phyloP scores from a whole-genome alignment of 2,888 invertebrate species.

The Phrixothrix hirtus region DNA sequence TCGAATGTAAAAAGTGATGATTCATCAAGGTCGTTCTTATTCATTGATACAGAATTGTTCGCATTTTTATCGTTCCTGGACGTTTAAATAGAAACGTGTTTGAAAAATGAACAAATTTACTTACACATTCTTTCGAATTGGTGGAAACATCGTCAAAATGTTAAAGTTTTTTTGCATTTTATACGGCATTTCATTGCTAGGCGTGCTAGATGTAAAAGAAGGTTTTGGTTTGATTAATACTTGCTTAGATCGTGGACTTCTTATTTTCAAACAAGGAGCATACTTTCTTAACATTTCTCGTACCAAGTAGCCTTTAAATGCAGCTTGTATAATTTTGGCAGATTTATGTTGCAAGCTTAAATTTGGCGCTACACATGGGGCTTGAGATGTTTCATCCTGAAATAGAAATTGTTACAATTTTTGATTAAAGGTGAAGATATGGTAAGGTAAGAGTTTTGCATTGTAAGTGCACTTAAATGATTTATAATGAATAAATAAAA shows the following conservation, averaged over 20 bases:
- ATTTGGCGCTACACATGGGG: too few relatives aligned
- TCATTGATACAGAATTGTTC: too few relatives aligned
- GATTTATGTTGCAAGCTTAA: conserved; percentile 40
- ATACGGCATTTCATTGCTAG: conserved; percentile 4
- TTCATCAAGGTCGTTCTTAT: conserved; percentile 58
- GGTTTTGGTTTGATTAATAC: background rate
- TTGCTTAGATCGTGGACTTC: conserved; percentile 1
- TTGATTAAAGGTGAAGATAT: background rate
- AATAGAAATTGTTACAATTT: background rate
- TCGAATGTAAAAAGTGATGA: conserved; percentile 63
- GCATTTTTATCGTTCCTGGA: too few relatives aligned
- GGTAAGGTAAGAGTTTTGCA: conserved; percentile 56
- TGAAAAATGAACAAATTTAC: too few relatives aligned
- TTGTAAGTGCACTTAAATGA: conserved; percentile 53
- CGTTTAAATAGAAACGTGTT: too few relatives aligned
- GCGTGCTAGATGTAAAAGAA: background rate
- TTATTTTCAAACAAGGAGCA: conserved; percentile 19
- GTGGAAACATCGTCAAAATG: conserved; percentile 15
- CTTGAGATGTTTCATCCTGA: background rate
- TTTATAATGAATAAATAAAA: conserved; percentile 5
- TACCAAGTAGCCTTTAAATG: conserved; percentile 47
- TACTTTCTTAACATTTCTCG: conserved; percentile 45
- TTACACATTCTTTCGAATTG: too few relatives aligned
- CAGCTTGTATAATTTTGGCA: conserved; percentile 51
- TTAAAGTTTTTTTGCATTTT: conserved; percentile 1